Evolutionary conservation across 2,888 invertebrate species (phyloP).

Genomic region (Zhuqinia jingwanae): DNA sequence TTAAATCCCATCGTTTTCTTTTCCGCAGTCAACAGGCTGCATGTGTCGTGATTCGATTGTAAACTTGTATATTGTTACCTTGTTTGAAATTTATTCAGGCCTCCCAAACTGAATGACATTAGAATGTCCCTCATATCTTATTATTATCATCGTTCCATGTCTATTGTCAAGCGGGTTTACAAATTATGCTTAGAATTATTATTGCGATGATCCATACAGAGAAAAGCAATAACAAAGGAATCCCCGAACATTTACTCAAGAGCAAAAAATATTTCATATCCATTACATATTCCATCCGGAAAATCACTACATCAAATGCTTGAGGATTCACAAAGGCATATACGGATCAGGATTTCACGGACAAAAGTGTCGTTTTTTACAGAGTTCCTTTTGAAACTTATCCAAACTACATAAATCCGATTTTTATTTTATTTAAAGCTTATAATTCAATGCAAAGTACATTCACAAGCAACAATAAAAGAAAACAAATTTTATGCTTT

Average conservation of each 20-base stretch:
- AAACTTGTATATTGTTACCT: too few relatives aligned
- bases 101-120: too few relatives aligned
- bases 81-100: too few relatives aligned
- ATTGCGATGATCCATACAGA: background rate
- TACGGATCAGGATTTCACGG: background rate
- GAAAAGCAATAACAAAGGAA: background rate
- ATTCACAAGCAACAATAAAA: background rate
- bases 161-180: too few relatives aligned
- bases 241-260: too few relatives aligned
- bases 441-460: background rate
- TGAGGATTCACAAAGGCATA: constrained; percentile 8
- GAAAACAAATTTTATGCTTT: background rate
- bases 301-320: constrained; percentile 13
- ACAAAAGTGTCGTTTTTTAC: constrained; percentile 16
- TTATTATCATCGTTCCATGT: too few relatives aligned
- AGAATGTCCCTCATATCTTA: too few relatives aligned
- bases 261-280: too few relatives aligned
- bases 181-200: too few relatives aligned
- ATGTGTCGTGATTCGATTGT: too few relatives aligned
- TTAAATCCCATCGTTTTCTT: too few relatives aligned
- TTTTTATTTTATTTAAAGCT: background rate
- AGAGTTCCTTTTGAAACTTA: background rate
- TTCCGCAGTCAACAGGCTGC: too few relatives aligned
- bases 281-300: constrained; percentile 25
- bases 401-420: background rate